Conservation (phyloP, 2,797 vertebrate genomes). For the Typhlichthys eigenmanni region DNA sequence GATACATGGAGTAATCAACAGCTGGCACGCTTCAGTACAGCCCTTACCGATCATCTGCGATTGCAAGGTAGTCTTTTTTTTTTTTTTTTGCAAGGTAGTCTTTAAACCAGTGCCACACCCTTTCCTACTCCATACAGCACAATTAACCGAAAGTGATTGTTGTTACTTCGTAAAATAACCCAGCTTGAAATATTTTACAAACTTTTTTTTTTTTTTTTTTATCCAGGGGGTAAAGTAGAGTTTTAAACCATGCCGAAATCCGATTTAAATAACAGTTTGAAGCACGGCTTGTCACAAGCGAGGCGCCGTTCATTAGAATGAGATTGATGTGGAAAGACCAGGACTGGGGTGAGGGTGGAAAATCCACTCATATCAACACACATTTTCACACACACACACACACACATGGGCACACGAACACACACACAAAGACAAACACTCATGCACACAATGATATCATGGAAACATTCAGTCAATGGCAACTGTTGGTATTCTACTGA, state of each 20-base stretch:
- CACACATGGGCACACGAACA: conserved; percentile 46
- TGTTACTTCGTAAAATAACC: neutral
- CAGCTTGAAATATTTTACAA: neutral
- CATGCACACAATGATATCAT: conserved; percentile 58
- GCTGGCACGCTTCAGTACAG: conserved; percentile 43
- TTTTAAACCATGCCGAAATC: conserved; percentile 63
- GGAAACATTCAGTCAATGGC: conserved; percentile 65
- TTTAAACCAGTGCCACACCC: neutral
- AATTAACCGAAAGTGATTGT: neutral
- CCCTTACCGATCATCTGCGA: neutral
- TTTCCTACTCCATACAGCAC: neutral
- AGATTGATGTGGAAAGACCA: conserved; percentile 72
- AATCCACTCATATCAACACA: conserved; percentile 54
- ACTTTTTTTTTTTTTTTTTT: too few species aligned
- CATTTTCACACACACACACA: conserved; percentile 47
- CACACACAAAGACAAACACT: conserved; percentile 22
- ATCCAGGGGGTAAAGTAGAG: too few species aligned
- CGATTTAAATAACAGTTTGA: conserved; percentile 63
- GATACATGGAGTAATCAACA: conserved; percentile 47
- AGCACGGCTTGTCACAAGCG: conserved; percentile 61
- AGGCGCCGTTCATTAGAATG: conserved; percentile 68
- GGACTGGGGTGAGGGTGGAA: conserved; percentile 60
- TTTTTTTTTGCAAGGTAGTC: too few species aligned
- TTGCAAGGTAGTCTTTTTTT: neutral
- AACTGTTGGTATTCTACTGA: conserved; percentile 46